phyloP scores from a whole-genome alignment of 2,797 vertebrate genomes.

The Nyctibius grandis region DNA sequence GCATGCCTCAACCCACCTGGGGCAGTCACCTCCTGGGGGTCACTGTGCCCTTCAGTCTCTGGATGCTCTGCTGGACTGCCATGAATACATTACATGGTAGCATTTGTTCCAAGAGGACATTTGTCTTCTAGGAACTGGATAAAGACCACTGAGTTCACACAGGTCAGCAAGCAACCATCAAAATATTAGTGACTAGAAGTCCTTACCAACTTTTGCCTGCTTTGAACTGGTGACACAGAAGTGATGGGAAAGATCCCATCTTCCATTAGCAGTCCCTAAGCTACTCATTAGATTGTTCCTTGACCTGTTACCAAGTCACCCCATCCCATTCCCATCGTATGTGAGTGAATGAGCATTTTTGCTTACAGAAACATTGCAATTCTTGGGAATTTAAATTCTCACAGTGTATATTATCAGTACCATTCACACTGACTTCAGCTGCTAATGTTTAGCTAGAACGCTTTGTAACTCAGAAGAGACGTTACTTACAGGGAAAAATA shows the following conservation, averaged over 20 bases:
- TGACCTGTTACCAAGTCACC: conserved; percentile 1
- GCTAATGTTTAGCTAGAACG: not conserved
- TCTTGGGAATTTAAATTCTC: not conserved
- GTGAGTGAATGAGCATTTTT: not conserved
- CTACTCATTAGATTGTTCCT: not conserved
- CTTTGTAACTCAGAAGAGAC: not conserved
- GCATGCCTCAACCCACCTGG: not conserved
- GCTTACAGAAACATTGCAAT: not conserved
- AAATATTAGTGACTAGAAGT: conserved; percentile 5
- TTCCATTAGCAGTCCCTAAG: conserved; percentile 53
- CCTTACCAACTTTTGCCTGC: conserved; percentile 3
- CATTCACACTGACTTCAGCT: not conserved
- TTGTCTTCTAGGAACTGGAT: not conserved
- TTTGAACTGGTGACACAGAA: conserved; percentile 54
- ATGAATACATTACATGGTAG: not conserved
- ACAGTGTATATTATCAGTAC: not conserved
- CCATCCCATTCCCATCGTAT: not conserved
- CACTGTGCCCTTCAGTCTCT: not conserved
- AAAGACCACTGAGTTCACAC: not conserved
- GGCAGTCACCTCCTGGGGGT: not conserved
- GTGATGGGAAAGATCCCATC: conserved; percentile 17
- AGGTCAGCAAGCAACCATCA: conserved; percentile 50
- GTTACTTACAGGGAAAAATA: not conserved
- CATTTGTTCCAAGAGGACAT: not conserved
- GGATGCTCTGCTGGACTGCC: not conserved